Evolutionary conservation across 2,113 vertebrate species (phyloP).

Genomic region (Brachyhypopomus gauderio): DNA sequence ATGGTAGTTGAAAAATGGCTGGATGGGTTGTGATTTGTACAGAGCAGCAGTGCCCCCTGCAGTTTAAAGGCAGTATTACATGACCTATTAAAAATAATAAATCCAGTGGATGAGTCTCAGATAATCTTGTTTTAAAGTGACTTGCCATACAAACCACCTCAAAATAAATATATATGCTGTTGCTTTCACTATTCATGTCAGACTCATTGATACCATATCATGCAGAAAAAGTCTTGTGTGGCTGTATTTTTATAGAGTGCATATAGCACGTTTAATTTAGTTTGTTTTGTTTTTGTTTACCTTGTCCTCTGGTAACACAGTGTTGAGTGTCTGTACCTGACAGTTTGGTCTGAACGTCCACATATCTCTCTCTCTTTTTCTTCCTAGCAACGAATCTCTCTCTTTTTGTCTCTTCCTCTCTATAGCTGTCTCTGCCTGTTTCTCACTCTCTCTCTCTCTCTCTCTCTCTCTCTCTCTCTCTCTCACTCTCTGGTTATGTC

Average conservation of each 20-base stretch:
- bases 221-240: too few species aligned
- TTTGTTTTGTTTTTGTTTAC: background rate
- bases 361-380: background rate
- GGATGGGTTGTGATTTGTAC: background rate
- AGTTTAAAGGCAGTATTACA: constrained; percentile 43
- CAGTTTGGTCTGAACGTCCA: background rate
- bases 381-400: background rate
- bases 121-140: background rate
- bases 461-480: too few species aligned
- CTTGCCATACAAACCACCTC: background rate
- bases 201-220: background rate
- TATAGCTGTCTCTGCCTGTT: background rate
- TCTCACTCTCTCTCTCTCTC: background rate
- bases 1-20: background rate
- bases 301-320: background rate
- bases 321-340: constrained; percentile 2
- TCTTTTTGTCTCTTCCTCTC: constrained; percentile 5
- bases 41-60: constrained; percentile 70
- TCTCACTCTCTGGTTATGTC: background rate
- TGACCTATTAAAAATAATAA: background rate
- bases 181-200: background rate
- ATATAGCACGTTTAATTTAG: background rate
- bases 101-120: background rate
- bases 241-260: background rate
- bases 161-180: background rate